These are phyloP conservation scores for Lasioglossum figueresi DNA, from an alignment of 2,888 invertebrate species.

Conservation along the genomic window DNA sequence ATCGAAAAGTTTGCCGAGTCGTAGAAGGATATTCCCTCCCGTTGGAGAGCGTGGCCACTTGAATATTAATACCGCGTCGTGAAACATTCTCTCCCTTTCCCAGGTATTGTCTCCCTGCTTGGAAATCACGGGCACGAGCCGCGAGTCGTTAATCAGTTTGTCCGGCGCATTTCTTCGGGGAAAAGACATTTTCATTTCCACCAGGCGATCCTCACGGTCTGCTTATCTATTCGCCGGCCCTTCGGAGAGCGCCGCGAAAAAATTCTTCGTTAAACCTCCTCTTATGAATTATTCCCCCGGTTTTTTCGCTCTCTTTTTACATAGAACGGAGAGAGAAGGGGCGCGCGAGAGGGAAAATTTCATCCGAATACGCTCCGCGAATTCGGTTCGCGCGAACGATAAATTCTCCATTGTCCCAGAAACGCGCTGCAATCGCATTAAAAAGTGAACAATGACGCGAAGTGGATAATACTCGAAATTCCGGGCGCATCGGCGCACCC, in stretches of 20 bases:
- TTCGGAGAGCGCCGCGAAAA: background rate
- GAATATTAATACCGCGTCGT: constrained; percentile 43
- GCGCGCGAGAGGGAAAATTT: background rate
- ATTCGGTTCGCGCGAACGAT: background rate
- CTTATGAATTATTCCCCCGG: constrained; percentile 19
- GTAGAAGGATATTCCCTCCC: constrained; percentile 4
- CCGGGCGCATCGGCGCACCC: background rate
- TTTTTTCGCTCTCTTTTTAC: background rate
- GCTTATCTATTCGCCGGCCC: constrained; percentile 2
- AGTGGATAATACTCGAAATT: constrained; percentile 8
- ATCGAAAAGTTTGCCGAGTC: background rate
- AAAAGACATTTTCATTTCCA: background rate
- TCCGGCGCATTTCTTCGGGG: background rate
- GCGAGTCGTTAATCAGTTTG: constrained; percentile 7
- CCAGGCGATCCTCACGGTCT: background rate
- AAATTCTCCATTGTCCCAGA: constrained; percentile 4
- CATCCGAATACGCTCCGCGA: background rate
- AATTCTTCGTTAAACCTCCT: background rate
- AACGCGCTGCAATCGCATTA: background rate
- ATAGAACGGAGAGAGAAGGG: background rate
- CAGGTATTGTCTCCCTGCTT: constrained; percentile 11
- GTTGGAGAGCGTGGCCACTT: background rate
- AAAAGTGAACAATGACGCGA: background rate
- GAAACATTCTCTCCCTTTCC: background rate
- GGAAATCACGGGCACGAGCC: constrained; percentile 17